These are phyloP conservation scores for Talpa occidentalis DNA, from an alignment of 2,113 vertebrate genomes.

Conservation along the genomic window DNA sequence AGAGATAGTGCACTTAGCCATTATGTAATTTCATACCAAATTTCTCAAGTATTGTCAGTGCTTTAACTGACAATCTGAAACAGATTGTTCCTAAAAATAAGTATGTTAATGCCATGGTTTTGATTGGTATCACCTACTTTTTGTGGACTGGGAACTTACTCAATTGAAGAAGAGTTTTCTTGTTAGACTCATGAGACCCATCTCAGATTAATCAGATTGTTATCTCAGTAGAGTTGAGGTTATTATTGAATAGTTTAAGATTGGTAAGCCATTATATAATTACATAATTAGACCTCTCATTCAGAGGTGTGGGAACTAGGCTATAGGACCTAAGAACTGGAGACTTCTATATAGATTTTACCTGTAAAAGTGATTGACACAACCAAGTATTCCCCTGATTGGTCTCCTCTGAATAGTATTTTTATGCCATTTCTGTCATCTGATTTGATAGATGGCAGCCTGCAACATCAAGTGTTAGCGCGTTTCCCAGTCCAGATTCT, in stretches of 20 bases:
- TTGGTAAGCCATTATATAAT: neutral
- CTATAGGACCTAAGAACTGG: neutral
- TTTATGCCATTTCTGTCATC: neutral
- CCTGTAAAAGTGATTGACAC: neutral
- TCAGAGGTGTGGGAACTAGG: neutral
- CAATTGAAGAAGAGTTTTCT: neutral
- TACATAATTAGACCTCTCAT: neutral
- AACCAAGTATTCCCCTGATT: neutral
- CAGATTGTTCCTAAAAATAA: neutral
- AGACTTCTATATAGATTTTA: neutral
- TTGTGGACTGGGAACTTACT: neutral
- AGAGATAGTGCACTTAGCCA: neutral
- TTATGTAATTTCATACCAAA: neutral
- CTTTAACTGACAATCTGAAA: conserved; percentile 21
- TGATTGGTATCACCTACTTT: neutral
- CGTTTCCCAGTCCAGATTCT: neutral
- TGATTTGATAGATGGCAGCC: neutral
- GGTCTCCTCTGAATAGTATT: neutral
- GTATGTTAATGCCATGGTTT: neutral
- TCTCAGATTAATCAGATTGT: neutral
- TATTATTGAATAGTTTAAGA: neutral
- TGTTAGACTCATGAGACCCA: neutral
- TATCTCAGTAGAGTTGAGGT: neutral
- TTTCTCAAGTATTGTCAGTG: neutral
- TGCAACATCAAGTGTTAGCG: neutral